A percentile compares a stretch with the other conserved stretches of the same genome.
phyloP scores from a whole-genome alignment of 2,888 invertebrate genomes.

The Conchocele bisecta region DNA sequence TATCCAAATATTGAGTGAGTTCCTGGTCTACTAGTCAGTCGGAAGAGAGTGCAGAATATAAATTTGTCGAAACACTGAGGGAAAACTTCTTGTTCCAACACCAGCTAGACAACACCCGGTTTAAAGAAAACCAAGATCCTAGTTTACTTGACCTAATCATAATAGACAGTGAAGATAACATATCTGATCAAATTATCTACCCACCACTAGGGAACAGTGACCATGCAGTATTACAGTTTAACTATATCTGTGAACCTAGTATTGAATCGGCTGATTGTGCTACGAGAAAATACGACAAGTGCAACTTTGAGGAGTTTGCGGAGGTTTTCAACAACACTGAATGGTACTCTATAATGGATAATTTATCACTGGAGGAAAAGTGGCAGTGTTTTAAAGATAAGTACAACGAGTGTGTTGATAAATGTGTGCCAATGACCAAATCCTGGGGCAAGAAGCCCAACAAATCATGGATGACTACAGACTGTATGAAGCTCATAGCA shows the following conservation, averaged over 20 bases:
- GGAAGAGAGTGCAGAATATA: constrained; percentile 5
- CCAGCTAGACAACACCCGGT: not conserved
- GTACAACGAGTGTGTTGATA: not conserved
- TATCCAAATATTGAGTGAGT: constrained; percentile 9
- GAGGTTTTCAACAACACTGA: not conserved
- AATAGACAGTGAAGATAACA: not conserved
- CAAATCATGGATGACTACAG: not conserved
- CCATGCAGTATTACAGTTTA: too few species aligned
- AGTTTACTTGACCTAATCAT: not conserved
- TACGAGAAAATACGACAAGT: not conserved
- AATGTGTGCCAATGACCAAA: not conserved
- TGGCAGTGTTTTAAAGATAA: not conserved
- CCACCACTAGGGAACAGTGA: too few species aligned
- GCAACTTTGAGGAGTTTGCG: not conserved
- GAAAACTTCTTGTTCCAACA: constrained; percentile 9
- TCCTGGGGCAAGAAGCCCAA: not conserved
- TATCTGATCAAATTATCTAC: too few species aligned
- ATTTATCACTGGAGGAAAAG: not conserved
- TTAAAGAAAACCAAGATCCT: not conserved
- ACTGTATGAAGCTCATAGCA: constrained; percentile 1
- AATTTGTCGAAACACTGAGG: constrained; percentile 7
- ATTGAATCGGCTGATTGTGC: too few species aligned
- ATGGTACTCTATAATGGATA: constrained; percentile 1
- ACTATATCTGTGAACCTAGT: too few species aligned
- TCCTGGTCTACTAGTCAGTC: not conserved